Evolutionary conservation across 1,140 invertebrate genomes (phyloP).

Genomic region (Lordiphosa mommai): DNA sequence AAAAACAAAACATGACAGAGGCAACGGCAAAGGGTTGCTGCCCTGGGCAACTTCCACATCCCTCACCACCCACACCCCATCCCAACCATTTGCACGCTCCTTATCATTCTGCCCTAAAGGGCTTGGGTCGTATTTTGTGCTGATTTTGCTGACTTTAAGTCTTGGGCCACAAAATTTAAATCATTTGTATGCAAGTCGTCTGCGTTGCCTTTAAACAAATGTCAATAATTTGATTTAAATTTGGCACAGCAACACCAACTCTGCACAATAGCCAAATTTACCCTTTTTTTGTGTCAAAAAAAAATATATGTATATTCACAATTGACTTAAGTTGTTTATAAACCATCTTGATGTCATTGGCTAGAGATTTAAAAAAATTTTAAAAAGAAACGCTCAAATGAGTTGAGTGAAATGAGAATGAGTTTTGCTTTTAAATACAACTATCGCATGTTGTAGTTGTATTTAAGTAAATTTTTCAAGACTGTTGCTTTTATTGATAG

Average conservation of each 20-base stretch:
- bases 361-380: too few species aligned
- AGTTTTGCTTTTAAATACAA: too few species aligned
- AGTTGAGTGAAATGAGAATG: too few species aligned
- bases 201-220: slow-evolving; percentile 68
- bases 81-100: slow-evolving; percentile 5
- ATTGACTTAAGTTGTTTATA: too few species aligned
- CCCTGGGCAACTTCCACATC: slow-evolving; percentile 36
- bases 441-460: too few species aligned
- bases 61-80: neutral
- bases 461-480: too few species aligned
- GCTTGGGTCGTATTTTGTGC: slow-evolving; percentile 59
- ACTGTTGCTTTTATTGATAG: too few species aligned
- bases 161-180: slow-evolving; percentile 43
- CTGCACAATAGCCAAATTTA: too few species aligned
- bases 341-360: too few species aligned
- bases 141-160: slow-evolving; percentile 62
- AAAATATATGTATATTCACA: too few species aligned
- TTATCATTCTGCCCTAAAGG: slow-evolving; percentile 37
- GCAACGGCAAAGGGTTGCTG: slow-evolving; percentile 65
- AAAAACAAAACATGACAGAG: slow-evolving; percentile 72
- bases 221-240: slow-evolving; percentile 78
- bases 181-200: slow-evolving; percentile 67
- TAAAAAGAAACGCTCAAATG: too few species aligned
- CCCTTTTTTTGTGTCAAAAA: too few species aligned
- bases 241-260: slow-evolving; percentile 37